These are phyloP conservation scores for Caradrina clavipalpis DNA, from an alignment of 2,888 invertebrate genomes.

Conservation along the genomic window DNA sequence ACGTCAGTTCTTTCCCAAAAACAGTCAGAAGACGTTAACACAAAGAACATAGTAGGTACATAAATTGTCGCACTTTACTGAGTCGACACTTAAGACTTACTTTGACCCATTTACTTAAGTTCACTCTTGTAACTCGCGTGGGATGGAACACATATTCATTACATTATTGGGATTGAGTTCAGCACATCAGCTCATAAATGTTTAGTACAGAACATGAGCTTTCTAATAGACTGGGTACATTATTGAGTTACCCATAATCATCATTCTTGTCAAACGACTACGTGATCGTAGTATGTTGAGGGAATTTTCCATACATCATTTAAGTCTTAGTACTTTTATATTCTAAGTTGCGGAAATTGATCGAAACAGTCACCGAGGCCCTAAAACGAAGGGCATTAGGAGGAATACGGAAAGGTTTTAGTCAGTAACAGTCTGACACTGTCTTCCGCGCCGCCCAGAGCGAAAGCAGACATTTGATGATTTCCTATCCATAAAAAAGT, in stretches of 20 bases:
- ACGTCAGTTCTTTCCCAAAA: background rate
- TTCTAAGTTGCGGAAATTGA: no score
- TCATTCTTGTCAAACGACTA: conserved; percentile 4
- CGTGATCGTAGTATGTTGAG: no score
- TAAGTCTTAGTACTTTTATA: no score
- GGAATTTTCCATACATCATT: background rate
- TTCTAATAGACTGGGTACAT: conserved; percentile 36
- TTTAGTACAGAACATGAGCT: conserved; percentile 37
- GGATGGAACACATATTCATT: conserved; percentile 52
- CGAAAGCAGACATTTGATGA: no score
- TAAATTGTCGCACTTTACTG: conserved; percentile 45
- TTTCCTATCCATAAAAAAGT: no score
- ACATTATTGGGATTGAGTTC: conserved; percentile 50
- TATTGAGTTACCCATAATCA: conserved; percentile 27
- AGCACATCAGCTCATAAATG: conserved; percentile 40
- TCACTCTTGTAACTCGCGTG: conserved; percentile 48
- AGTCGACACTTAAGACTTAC: conserved; percentile 47
- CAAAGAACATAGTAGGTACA: conserved; percentile 17
- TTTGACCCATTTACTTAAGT: conserved; percentile 55
- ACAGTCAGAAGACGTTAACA: conserved; percentile 12
- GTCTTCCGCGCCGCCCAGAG: no score
- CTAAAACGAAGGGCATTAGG: no score
- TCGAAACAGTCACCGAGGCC: no score
- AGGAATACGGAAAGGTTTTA: no score
- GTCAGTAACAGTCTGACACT: no score